A percentile compares a stretch with the other conserved stretches of the same genome.
phyloP scores from a whole-genome alignment of 2,113 vertebrate genomes.

The Melanotaenia duboulayi region DNA sequence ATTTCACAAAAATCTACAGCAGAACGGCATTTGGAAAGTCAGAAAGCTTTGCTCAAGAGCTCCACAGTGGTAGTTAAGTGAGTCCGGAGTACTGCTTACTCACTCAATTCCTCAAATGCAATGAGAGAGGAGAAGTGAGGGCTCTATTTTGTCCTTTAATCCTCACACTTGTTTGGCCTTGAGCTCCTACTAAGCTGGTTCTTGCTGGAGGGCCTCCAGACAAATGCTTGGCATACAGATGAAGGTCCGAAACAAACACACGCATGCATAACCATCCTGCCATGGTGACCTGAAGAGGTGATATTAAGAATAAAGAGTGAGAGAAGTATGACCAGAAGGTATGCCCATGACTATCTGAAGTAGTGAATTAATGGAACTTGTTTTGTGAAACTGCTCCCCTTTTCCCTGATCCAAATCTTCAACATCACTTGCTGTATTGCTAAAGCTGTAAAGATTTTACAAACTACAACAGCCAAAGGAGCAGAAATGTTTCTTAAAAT shows the following conservation, averaged over 20 bases:
- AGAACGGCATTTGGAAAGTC: conserved; percentile 14
- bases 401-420: background rate
- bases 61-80: conserved; percentile 58
- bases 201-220: conserved; percentile 69
- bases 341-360: conserved; percentile 35
- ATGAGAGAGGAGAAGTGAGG: conserved; percentile 49
- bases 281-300: conserved; percentile 51
- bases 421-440: too few species aligned
- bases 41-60: conserved; percentile 63
- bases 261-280: conserved; percentile 17
- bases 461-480: background rate
- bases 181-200: conserved; percentile 71
- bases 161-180: conserved; percentile 77
- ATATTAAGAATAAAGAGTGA: conserved; percentile 57
- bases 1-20: conserved; percentile 20
- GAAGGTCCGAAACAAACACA: conserved; percentile 46
- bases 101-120: conserved; percentile 42
- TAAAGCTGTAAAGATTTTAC: background rate
- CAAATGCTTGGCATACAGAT: conserved; percentile 74
- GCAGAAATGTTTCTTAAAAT: background rate
- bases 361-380: background rate
- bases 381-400: background rate
- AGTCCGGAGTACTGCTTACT: conserved; percentile 47
- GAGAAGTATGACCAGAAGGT: conserved; percentile 29
- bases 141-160: conserved; percentile 70